Evolutionary conservation across 1,140 invertebrate species (phyloP).

Genomic region (Zophobas morio): DNA sequence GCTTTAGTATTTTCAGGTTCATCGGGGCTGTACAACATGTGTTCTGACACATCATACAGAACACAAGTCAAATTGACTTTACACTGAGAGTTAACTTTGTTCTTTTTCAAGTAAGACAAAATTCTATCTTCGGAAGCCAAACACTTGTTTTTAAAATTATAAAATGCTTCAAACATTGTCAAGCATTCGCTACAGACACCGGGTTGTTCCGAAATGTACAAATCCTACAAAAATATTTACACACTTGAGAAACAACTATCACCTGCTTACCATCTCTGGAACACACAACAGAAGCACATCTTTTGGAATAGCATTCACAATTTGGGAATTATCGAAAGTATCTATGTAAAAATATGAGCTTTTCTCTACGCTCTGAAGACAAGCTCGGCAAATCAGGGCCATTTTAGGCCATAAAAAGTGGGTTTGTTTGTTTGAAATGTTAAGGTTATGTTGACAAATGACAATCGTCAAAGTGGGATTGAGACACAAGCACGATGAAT

Average conservation of each 20-base stretch:
- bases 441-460: conserved; percentile 9
- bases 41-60: conserved; percentile 8
- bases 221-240: conserved; percentile 15
- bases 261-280: conserved; percentile 12
- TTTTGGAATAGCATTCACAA: conserved; percentile 6
- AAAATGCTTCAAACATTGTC: conserved; percentile 7
- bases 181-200: conserved; percentile 26
- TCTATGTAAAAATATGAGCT: not conserved
- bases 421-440: not conserved
- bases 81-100: conserved; percentile 4
- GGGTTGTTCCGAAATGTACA: conserved; percentile 24
- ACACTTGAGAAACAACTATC: not conserved
- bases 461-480: not conserved
- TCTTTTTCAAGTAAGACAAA: not conserved
- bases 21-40: not conserved
- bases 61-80: conserved; percentile 15
- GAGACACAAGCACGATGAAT: too few species aligned
- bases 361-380: conserved; percentile 5
- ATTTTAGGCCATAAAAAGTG: conserved; percentile 14
- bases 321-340: conserved; percentile 20
- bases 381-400: conserved; percentile 9
- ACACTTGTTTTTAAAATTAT: conserved; percentile 39
- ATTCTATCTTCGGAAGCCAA: conserved; percentile 17
- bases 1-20: not conserved
- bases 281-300: conserved; percentile 19